phyloP scores from a whole-genome alignment of 2,888 invertebrate genomes.

The Rapana venosa region DNA sequence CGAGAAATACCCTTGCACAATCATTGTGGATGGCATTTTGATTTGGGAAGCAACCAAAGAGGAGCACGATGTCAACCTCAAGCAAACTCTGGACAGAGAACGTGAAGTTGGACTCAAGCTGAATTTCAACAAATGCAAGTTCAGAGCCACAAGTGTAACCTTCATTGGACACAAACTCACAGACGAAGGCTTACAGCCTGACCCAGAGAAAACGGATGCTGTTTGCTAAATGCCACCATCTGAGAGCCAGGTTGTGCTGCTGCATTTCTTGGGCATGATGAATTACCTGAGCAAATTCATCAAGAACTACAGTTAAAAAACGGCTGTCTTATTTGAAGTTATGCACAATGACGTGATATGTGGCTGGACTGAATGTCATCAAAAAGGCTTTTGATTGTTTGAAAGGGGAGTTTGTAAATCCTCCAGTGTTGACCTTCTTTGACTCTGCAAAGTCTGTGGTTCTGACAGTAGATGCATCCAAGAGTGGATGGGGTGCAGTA shows the following conservation, averaged over 20 bases:
- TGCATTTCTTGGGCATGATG: too few species aligned
- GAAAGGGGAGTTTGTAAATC: constrained; percentile 20
- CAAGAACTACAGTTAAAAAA: constrained; percentile 37
- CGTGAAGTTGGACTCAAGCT: constrained; percentile 23
- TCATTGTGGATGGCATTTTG: constrained; percentile 44
- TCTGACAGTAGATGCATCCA: constrained; percentile 14
- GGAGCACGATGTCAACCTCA: constrained; percentile 44
- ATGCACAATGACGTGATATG: constrained; percentile 42
- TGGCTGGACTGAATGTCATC: constrained; percentile 43
- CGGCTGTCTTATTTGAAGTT: constrained; percentile 43
- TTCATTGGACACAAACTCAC: constrained; percentile 46
- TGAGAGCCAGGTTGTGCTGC: too few species aligned
- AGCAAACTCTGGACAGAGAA: constrained; percentile 30
- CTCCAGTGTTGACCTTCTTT: background rate
- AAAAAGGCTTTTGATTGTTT: constrained; percentile 37
- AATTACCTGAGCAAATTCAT: constrained; percentile 45
- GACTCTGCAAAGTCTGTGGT: constrained; percentile 29
- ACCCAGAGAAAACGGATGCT: too few species aligned
- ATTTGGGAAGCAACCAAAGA: constrained; percentile 24
- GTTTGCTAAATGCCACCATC: too few species aligned
- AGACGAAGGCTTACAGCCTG: too few species aligned
- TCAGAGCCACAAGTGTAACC: constrained; percentile 33
- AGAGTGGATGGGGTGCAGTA: constrained; percentile 49
- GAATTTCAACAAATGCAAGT: constrained; percentile 38
- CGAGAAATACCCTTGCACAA: constrained; percentile 30